Conservation (phyloP, 2,888 invertebrate genomes). For the Cerceris ruficornis region DNA sequence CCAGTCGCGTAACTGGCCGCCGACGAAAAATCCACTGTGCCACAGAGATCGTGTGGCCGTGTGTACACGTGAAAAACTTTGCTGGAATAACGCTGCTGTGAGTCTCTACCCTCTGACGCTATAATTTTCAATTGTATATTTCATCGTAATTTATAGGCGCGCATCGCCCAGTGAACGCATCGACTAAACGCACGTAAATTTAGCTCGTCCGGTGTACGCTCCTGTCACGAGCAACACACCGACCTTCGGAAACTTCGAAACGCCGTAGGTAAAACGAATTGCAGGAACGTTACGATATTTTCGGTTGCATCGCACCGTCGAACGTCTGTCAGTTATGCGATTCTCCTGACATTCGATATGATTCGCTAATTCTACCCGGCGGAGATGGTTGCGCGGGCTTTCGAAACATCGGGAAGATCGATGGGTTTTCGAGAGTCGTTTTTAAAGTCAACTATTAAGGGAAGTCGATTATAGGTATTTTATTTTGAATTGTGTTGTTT, state of each 20-base stretch:
- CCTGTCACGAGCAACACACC: neutral
- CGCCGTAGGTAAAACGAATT: neutral
- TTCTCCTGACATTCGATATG: neutral
- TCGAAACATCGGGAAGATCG: too few relatives aligned
- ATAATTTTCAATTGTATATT: slow-evolving; percentile 44
- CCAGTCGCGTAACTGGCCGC: slow-evolving; percentile 4
- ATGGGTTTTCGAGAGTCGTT: too few relatives aligned
- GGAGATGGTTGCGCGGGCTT: too few relatives aligned
- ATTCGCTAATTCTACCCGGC: neutral
- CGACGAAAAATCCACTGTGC: neutral
- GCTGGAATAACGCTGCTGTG: neutral
- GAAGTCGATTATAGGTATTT: too few relatives aligned
- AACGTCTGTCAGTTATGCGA: neutral
- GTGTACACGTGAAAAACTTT: slow-evolving; percentile 19
- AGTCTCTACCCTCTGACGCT: slow-evolving; percentile 6
- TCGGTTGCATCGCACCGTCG: neutral
- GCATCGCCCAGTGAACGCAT: neutral
- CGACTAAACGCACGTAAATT: slow-evolving; percentile 1
- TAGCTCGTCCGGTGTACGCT: neutral
- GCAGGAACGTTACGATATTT: neutral
- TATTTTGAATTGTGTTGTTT: too few relatives aligned
- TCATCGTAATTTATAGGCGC: slow-evolving; percentile 36
- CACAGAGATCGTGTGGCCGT: neutral
- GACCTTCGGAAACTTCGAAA: slow-evolving; percentile 1
- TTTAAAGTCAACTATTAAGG: too few relatives aligned